Base-by-base conservation (phyloP, 2,113 vertebrate genomes). In the Mus musculus region DNA sequence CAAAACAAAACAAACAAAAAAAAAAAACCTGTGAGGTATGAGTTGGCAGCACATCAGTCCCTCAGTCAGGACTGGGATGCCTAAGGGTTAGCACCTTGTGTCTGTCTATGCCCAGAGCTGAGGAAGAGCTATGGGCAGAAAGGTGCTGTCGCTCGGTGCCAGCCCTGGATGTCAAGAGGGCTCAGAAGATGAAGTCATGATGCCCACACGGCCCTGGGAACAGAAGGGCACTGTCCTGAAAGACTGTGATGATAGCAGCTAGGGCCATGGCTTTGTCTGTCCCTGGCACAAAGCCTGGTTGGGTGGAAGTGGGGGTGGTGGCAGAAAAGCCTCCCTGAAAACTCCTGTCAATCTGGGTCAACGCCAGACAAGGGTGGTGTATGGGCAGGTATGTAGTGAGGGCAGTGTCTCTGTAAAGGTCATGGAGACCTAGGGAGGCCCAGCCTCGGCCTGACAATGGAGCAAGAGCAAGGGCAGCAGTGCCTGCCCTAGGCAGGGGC, bases 191-290 rank as follows among this genome's bases (percentile, higher is more conserved):
- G 97, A 96, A 95, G 95, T 91, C 95, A 96, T 91, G 90, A 93
- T 97, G 92, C 81, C 91, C 82, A 89, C 81, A 95, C 69, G 63
- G 94, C 52, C 63, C 90, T 90, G 76, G 88, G 93, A 96, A 97
- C 97, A 97, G 91, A 98, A 92, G 92, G 73, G 95, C 89, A 97
- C 97, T 97, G 97, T 97, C 96, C 95, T 89, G 93, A 96, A 94
- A 95, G 91, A 61, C 73, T 91, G 16, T 88, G 86, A 95, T 36
- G 94, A 85, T 49, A 95, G 88, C 94, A 95, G 96, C 95, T 96
- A 96, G 78, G 94, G 69, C 88, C 72, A 54, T 88, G 85, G 93
- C 91, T 97, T 96, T 96, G 97, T 98, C 89, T 97, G 88, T 56
- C 46, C 75, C 89, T 97, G 96, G 96, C 94, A 97, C 94, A 88